Percentiles rank a stretch among this genome's conserved stretches.
Evolutionary conservation across 2,113 vertebrate genomes (phyloP).

Genomic region (Phasianus colchicus): DNA sequence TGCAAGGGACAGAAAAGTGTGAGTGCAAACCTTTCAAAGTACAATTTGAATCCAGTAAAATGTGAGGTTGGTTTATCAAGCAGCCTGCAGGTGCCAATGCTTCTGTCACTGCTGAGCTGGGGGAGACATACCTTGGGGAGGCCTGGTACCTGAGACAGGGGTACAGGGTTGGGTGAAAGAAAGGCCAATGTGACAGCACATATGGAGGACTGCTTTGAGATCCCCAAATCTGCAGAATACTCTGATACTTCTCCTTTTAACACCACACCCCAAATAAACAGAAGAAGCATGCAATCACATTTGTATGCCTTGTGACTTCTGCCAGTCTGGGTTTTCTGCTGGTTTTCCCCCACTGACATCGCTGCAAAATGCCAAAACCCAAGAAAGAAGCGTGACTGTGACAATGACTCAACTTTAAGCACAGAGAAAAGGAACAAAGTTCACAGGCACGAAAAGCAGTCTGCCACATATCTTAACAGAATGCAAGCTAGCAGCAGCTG

Average conservation of each 20-base stretch:
- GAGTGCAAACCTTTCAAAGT: not conserved
- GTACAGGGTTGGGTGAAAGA: not conserved
- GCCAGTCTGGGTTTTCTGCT: not conserved
- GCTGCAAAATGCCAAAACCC: not conserved
- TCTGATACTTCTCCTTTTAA: not conserved
- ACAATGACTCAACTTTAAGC: not conserved
- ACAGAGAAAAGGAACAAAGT: conserved; percentile 22
- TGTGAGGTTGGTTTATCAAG: not conserved
- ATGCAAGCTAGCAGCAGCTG: not conserved
- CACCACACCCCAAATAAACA: not conserved
- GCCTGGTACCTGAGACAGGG: not conserved
- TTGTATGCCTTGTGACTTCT: not conserved
- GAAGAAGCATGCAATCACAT: not conserved
- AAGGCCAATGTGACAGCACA: rapidly evolving
- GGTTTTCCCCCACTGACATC: not conserved
- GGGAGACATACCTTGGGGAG: not conserved
- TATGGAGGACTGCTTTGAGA: not conserved
- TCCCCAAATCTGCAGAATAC: not conserved
- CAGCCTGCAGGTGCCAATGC: not conserved
- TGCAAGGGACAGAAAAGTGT: rapidly evolving
- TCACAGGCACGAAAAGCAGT: not conserved
- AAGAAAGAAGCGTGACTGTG: not conserved
- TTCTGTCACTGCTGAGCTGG: not conserved
- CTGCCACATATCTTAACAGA: not conserved
- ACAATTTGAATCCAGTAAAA: not conserved